Conservation (phyloP, 2,113 vertebrate genomes). For the Actenoides hombroni region DNA sequence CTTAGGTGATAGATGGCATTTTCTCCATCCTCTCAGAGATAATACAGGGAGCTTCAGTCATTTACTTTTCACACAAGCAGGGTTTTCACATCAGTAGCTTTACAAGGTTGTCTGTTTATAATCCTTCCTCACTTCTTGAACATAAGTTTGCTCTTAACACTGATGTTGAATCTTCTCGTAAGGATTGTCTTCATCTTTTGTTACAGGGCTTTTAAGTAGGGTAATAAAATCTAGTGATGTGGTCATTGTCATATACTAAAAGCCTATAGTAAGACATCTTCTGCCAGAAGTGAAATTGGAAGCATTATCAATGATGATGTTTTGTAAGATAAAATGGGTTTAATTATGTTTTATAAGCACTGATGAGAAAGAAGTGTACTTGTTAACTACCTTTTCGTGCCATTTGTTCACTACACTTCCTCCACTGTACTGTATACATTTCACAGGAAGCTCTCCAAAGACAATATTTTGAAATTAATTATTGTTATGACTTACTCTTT, state of each 20-base stretch:
- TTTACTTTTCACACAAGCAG: background rate
- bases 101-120: constrained; percentile 41
- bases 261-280: background rate
- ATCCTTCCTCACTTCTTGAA: constrained; percentile 3
- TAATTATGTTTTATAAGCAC: constrained; percentile 50
- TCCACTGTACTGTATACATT: background rate
- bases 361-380: background rate
- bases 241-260: constrained; percentile 7
- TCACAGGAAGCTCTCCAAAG: background rate
- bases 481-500: background rate
- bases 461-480: constrained; percentile 14
- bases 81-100: constrained; percentile 3
- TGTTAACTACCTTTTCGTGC: constrained; percentile 12
- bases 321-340: constrained; percentile 29
- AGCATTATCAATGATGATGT: constrained; percentile 29
- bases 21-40: background rate
- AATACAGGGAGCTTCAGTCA: background rate
- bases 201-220: constrained; percentile 22
- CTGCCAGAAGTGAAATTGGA: constrained; percentile 45
- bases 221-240: constrained; percentile 54
- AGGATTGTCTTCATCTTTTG: constrained; percentile 4
- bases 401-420: background rate
- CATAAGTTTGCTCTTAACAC: constrained; percentile 33
- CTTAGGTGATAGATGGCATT: background rate
- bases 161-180: background rate